Evolutionary conservation across 2,113 vertebrate species (phyloP).

Genomic region (Carollia perspicillata): DNA sequence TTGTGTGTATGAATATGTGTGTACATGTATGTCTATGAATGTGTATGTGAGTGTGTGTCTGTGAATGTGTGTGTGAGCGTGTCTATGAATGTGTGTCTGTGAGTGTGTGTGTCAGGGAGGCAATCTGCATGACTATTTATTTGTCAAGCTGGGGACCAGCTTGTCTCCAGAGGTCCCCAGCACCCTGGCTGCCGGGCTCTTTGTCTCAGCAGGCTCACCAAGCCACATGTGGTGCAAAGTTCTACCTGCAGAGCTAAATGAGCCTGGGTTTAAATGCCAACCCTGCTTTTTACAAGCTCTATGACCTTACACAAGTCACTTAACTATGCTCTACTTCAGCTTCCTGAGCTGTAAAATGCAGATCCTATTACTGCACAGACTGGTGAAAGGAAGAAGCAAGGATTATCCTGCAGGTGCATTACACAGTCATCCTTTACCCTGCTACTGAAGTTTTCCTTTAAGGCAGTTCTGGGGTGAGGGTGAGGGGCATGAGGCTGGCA

Average conservation of each 20-base stretch:
- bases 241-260: neutral
- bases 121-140: neutral
- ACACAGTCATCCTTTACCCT: fast-evolving
- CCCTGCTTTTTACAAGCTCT: neutral
- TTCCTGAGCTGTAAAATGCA: neutral
- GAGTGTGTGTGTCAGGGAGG: neutral
- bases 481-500: too few relatives aligned
- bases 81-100: neutral
- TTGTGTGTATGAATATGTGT: too few relatives aligned
- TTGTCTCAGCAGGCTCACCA: neutral
- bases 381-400: neutral
- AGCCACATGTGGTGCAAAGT: neutral
- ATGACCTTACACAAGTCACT: neutral
- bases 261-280: neutral
- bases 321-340: neutral
- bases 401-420: neutral
- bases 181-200: neutral
- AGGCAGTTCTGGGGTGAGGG: neutral
- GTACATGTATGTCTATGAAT: neutral
- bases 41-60: neutral
- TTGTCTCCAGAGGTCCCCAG: neutral
- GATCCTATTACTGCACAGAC: neutral
- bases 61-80: neutral
- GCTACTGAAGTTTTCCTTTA: neutral
- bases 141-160: too few relatives aligned